A percentile compares a stretch with the other conserved stretches of the same genome.
Conservation (phyloP, 2,888 invertebrate genomes). For the Trichopria drosophilae region DNA sequence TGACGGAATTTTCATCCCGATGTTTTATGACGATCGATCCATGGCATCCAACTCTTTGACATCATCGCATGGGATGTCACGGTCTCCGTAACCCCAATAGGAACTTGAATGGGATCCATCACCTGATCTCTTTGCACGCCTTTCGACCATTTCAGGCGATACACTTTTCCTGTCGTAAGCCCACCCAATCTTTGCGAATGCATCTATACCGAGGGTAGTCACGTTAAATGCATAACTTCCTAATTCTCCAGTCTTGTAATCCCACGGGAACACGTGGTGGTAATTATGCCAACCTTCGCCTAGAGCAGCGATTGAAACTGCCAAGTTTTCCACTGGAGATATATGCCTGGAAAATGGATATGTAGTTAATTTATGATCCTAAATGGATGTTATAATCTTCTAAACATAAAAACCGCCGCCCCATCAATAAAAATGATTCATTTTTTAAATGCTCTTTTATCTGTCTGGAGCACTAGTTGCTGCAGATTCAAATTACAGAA, state of each 20-base stretch:
- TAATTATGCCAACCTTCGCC: conserved; percentile 87
- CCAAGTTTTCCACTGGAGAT: conserved; percentile 71
- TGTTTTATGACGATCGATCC: no score
- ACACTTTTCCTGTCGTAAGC: conserved; percentile 78
- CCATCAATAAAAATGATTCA: no score
- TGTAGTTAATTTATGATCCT: background rate
- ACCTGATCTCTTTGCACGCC: conserved; percentile 64
- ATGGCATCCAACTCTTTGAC: conserved; percentile 62
- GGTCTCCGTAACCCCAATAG: conserved; percentile 68
- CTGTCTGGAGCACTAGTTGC: no score
- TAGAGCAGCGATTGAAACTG: conserved; percentile 74
- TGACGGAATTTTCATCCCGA: no score
- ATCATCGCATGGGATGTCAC: conserved; percentile 64
- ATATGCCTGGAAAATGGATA: conserved; percentile 64
- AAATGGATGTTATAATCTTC: no score
- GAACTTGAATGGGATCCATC: conserved; percentile 61
- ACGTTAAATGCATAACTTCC: conserved; percentile 69
- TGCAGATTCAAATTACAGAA: no score
- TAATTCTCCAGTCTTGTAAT: conserved; percentile 65
- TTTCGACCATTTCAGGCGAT: conserved; percentile 63
- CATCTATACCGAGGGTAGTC: conserved; percentile 79
- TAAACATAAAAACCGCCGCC: no score
- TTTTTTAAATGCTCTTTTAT: no score
- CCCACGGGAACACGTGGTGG: conserved; percentile 74
- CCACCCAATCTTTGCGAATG: conserved; percentile 78